Evolutionary conservation across 1,140 invertebrate genomes (phyloP).

Genomic region (Drosophila pallidifrons): DNA sequence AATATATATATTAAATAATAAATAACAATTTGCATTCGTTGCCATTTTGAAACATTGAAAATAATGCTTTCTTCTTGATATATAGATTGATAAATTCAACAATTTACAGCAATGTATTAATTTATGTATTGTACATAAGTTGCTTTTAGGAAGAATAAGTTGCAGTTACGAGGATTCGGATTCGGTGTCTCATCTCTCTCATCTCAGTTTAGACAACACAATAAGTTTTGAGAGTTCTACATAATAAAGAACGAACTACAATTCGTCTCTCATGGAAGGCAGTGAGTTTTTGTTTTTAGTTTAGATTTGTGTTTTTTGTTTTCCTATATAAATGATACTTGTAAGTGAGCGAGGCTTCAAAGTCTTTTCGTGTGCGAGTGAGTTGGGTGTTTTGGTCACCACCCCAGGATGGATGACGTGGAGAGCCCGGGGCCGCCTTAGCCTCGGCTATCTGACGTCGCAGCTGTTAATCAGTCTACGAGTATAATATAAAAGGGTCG

Average conservation of each 20-base stretch:
- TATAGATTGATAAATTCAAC: constrained; percentile 68
- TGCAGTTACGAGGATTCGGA: constrained; percentile 63
- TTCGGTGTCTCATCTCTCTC: constrained; percentile 21
- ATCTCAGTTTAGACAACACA: constrained; percentile 38
- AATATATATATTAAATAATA: constrained; percentile 69
- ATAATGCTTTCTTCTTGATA: constrained; percentile 57
- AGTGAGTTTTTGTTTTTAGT: constrained; percentile 62
- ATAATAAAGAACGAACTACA: constrained; percentile 27
- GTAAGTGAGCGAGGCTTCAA: constrained; percentile 75
- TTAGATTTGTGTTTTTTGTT: neutral
- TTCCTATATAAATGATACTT: constrained; percentile 36
- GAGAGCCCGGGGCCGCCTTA: constrained; percentile 33
- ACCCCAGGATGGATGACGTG: constrained; percentile 17
- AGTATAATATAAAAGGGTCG: neutral
- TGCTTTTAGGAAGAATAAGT: constrained; percentile 74
- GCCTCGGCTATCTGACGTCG: constrained; percentile 41
- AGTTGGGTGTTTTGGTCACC: constrained; percentile 18
- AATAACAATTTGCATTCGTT: constrained; percentile 81
- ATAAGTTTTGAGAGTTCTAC: constrained; percentile 35
- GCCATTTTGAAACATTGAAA: constrained; percentile 74
- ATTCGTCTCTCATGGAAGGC: constrained; percentile 64
- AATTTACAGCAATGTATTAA: constrained; percentile 72
- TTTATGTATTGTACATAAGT: constrained; percentile 77
- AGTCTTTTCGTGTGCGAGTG: constrained; percentile 66
- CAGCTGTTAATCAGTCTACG: constrained; percentile 27